Conservation (phyloP, 2,113 vertebrate species). For the Cavia aperea region DNA sequence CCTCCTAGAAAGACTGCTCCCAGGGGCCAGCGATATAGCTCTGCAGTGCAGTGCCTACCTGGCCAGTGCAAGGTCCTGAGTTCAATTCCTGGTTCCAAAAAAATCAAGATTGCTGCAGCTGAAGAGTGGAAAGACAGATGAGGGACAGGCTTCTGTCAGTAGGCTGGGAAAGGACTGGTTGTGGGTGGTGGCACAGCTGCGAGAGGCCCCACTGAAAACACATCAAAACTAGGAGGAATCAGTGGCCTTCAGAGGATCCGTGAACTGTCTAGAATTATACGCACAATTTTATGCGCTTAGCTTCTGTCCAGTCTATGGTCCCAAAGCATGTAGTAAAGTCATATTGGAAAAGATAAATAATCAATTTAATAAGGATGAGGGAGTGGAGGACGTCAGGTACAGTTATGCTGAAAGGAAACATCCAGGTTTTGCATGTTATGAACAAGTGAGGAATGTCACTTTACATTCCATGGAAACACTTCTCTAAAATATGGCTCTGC, state of each 20-base stretch:
- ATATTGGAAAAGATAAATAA: background rate
- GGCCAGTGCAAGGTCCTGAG: no score
- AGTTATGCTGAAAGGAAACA: background rate
- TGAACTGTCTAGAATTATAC: accelerated
- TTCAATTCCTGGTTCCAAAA: no score
- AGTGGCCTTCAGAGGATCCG: background rate
- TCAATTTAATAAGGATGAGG: accelerated
- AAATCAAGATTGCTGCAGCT: accelerated
- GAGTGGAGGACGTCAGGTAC: background rate
- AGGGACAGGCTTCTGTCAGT: accelerated
- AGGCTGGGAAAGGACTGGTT: accelerated
- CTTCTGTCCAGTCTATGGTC: accelerated
- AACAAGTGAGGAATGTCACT: accelerated
- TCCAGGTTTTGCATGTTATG: no score
- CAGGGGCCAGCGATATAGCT: no score
- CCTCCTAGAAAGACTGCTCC: accelerated
- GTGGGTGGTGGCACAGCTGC: accelerated
- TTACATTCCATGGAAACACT: background rate
- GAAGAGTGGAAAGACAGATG: background rate
- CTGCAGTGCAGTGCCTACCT: no score
- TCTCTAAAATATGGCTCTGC: accelerated
- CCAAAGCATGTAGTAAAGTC: background rate
- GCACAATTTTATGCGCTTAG: accelerated
- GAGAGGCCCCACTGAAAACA: background rate
- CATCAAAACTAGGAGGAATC: accelerated